phyloP scores from a whole-genome alignment of 2,113 vertebrate species.

The Phaetusa simplex region DNA sequence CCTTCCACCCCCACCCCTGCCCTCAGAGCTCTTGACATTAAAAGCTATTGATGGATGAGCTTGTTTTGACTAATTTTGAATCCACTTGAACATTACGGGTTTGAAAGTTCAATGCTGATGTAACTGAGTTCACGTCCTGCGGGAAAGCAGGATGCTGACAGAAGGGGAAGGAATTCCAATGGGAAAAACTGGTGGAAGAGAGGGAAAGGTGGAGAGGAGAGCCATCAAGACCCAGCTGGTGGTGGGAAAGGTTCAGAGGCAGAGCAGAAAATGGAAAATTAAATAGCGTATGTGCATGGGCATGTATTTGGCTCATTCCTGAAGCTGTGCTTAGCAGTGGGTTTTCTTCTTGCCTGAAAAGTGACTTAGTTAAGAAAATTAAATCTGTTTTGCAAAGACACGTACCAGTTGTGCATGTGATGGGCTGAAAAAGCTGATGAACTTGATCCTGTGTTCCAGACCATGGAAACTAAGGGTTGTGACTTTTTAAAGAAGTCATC shows the following conservation, averaged over 20 bases:
- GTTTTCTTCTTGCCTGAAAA: background rate
- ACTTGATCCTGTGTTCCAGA: background rate
- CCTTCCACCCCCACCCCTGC: background rate
- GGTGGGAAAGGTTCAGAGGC: background rate
- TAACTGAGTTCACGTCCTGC: background rate
- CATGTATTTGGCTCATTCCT: background rate
- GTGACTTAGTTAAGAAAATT: background rate
- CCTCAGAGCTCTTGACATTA: conserved; percentile 35
- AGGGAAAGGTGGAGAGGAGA: background rate
- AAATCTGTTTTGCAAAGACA: background rate
- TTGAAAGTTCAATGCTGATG: conserved; percentile 39
- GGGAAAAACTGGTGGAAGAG: background rate
- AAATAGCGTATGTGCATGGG: too few species aligned
- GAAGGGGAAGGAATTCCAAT: background rate
- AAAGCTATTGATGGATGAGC: conserved; percentile 39
- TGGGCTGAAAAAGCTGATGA: background rate
- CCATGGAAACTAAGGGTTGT: background rate
- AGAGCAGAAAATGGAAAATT: background rate
- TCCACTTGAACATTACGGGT: background rate
- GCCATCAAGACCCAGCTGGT: background rate
- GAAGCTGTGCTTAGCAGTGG: background rate
- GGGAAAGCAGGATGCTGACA: background rate
- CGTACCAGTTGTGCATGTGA: background rate
- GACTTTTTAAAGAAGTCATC: background rate
- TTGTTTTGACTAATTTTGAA: conserved; percentile 33